phyloP scores from a whole-genome alignment of 2,797 vertebrate species.

The Chromobotia macracanthus region DNA sequence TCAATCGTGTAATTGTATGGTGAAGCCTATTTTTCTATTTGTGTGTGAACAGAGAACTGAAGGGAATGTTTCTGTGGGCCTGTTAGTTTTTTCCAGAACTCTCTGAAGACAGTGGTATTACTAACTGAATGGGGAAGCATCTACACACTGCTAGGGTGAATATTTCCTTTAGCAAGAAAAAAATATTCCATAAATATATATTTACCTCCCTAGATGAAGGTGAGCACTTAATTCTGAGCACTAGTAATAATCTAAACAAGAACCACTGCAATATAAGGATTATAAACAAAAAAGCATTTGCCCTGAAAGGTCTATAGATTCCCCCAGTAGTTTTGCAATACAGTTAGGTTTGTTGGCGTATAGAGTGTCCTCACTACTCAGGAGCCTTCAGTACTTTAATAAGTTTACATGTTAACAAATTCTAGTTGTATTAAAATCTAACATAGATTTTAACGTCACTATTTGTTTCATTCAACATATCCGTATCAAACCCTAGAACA shows the following conservation, averaged over 20 bases:
- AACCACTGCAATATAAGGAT: constrained; percentile 38
- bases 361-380: constrained; percentile 21
- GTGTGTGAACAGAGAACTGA: constrained; percentile 47
- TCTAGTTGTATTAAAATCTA: background rate
- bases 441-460: background rate
- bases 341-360: background rate
- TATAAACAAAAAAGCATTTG: constrained; percentile 12
- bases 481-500: constrained; percentile 1
- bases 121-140: constrained; percentile 24
- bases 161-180: constrained; percentile 3
- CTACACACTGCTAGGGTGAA: constrained; percentile 23
- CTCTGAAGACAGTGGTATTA: constrained; percentile 41
- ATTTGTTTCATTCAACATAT: constrained; percentile 21
- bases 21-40: constrained; percentile 64
- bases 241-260: constrained; percentile 7
- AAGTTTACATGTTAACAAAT: background rate
- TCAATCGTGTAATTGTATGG: constrained; percentile 59
- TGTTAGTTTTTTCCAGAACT: constrained; percentile 31
- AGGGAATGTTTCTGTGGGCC: constrained; percentile 45
- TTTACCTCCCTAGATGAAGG: background rate
- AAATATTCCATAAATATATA: background rate
- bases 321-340: constrained; percentile 8
- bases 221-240: constrained; percentile 26
- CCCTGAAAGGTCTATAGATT: constrained; percentile 20
- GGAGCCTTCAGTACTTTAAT: constrained; percentile 19